A percentile compares a stretch with the other conserved stretches of the same genome.
Evolutionary conservation across 64 coral and sea anemone species (phyloP).

Genomic region (Porites australiensis): DNA sequence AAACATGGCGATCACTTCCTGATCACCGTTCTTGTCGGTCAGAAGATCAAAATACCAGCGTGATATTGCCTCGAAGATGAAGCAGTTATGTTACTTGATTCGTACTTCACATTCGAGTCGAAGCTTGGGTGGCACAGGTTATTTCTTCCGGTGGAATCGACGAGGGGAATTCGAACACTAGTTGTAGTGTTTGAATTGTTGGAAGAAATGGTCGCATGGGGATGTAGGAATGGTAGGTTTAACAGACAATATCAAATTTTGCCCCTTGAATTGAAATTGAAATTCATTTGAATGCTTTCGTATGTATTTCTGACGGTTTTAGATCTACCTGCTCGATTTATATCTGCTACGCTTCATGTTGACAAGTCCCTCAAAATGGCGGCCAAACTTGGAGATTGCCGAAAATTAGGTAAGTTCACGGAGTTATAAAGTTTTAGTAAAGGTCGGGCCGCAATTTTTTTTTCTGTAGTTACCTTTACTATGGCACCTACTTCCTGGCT

Average conservation of each 20-base stretch:
- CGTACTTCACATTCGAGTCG: constrained; percentile 24
- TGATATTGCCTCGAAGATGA: neutral
- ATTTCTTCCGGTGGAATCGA: constrained; percentile 16
- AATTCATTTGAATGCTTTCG: neutral
- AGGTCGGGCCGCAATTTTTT: neutral
- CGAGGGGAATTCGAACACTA: constrained; percentile 6
- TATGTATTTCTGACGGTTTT: constrained; percentile 29
- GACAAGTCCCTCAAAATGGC: constrained; percentile 29
- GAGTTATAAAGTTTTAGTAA: too few species aligned
- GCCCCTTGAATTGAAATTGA: too few species aligned
- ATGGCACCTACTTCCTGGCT: too few species aligned
- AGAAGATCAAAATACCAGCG: too few species aligned
- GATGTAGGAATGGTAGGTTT: too few species aligned
- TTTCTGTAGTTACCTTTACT: too few species aligned
- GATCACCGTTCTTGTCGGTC: too few species aligned
- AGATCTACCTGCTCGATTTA: constrained; percentile 16
- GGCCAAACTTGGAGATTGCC: neutral
- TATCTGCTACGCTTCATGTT: constrained; percentile 37
- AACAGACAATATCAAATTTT: too few species aligned
- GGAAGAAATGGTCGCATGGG: too few species aligned
- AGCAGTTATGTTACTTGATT: constrained; percentile 6
- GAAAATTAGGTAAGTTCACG: too few species aligned
- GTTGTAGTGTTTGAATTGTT: constrained; percentile 8
- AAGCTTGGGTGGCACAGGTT: constrained; percentile 12
- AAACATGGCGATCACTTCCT: too few species aligned